Evolutionary conservation across 2,797 vertebrate genomes (phyloP).

Genomic region (Varecia variegata): DNA sequence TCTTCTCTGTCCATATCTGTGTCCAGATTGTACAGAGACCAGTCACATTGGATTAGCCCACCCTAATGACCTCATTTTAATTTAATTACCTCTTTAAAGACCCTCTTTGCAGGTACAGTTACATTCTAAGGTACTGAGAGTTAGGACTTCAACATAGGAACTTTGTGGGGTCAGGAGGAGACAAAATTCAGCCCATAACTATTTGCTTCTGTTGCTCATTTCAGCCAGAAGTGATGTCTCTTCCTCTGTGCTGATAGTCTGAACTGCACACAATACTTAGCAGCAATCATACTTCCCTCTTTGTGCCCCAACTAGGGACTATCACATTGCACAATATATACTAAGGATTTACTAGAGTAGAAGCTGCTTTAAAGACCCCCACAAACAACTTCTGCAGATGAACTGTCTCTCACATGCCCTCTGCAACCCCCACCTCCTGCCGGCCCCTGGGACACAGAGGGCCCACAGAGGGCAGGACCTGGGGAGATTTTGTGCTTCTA

Average conservation of each 20-base stretch:
- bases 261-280: not conserved
- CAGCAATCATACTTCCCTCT: not conserved
- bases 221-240: not conserved
- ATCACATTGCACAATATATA: not conserved
- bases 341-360: not conserved
- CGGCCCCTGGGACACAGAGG: not conserved
- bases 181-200: not conserved
- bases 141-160: not conserved
- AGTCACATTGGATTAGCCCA: not conserved
- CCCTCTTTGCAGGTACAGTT: not conserved
- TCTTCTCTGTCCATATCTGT: not conserved
- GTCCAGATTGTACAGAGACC: not conserved
- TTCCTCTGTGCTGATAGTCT: not conserved
- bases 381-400: not conserved
- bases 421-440: not conserved
- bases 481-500: not conserved
- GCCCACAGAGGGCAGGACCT: accelerated
- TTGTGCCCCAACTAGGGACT: not conserved
- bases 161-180: not conserved
- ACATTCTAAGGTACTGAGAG: not conserved
- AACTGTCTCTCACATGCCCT: accelerated
- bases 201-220: not conserved
- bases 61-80: not conserved
- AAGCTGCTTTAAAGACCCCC: not conserved
- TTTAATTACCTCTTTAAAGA: not conserved